Percentiles rank a stretch among this genome's conserved stretches.
Evolutionary conservation across 2,888 invertebrate species (phyloP).

Genomic region (Tachina lurida): DNA sequence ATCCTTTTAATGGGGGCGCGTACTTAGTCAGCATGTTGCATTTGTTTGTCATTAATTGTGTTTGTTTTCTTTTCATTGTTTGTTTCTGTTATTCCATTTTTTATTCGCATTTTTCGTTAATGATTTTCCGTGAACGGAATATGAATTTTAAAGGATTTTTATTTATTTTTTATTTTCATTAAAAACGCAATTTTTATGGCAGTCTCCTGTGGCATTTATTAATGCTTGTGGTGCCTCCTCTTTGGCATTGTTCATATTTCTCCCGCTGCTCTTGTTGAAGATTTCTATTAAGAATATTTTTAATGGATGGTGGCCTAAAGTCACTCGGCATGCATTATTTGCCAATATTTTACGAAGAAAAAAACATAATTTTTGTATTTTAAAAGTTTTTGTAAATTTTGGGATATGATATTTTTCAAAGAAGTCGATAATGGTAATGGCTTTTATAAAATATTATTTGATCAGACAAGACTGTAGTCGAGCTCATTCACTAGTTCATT

Average conservation of each 20-base stretch:
- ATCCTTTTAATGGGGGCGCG: conserved; percentile 69
- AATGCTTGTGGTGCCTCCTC: conserved; percentile 21
- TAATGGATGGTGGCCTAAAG: not conserved
- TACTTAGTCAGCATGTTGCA: conserved; percentile 70
- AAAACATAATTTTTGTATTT: too few relatives aligned
- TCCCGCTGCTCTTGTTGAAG: conserved; percentile 43
- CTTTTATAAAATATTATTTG: too few relatives aligned
- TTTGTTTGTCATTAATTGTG: conserved; percentile 71
- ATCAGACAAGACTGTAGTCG: too few relatives aligned
- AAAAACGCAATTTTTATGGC: conserved; percentile 41
- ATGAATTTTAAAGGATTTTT: conserved; percentile 33
- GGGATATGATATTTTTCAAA: too few relatives aligned
- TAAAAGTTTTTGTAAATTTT: too few relatives aligned
- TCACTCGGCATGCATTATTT: not conserved
- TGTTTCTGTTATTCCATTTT: conserved; percentile 18
- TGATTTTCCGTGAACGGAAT: conserved; percentile 23
- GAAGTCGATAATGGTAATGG: too few relatives aligned
- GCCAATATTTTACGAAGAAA: not conserved
- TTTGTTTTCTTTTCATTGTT: conserved; percentile 55
- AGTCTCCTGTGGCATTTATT: conserved; percentile 41
- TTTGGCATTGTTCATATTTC: conserved; percentile 12
- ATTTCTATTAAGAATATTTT: not conserved
- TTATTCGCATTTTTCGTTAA: conserved; percentile 8
- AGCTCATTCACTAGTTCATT: too few relatives aligned
- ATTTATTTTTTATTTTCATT: conserved; percentile 5